Evolutionary conservation across 2,797 vertebrate genomes (phyloP), one percentile per base, ranked within the genome.

Genomic region (Pyrocephalus nanus): DNA sequence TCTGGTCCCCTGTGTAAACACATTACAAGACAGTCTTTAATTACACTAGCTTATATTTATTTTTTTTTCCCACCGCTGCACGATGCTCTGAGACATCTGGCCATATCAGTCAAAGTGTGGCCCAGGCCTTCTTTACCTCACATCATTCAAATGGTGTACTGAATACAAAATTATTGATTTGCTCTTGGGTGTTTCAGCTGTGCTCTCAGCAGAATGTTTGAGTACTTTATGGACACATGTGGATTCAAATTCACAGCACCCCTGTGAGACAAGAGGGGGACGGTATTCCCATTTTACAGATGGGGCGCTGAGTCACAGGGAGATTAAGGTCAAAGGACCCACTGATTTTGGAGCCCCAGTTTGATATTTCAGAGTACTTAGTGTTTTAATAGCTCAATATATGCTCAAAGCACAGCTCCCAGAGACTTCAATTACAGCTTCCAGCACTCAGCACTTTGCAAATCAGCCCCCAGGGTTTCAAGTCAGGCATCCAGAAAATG

Each of bases 401-500:
- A 89, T 80, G 94, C 93, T 96, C 92, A 79, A 94, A 96, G 94
- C 88, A 87, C 75, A 94, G 86, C 81, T 96, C 94, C 86, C 91
- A 93, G 91, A 91, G 92, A 94, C 86, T 96, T 96, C 95, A 95
- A 94, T 96, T 97, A 93, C 94, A 94, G 95, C 95, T 95, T 96
- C 86, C 75, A 96, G 92, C 93, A 74, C 91, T 95, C 94, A 97
- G 95, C 92, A 94, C 92, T 97, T 97, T 96, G 94, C 87, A 96
- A 97, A 97, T 96, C 92, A 96, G 95, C 92, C 96, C 92, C 95
- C 65, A 91, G 93, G 94, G 95, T 91, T 94, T 97, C 93, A 93
- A 96, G 84, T 96, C 93, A 97, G 95, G 94, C 95, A 97, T 96
- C 96, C 95, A 96, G 96, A 97, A 97, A 97, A 97, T 96, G 81